Conservation (phyloP, 2,888 invertebrate genomes). For the Dusona sp. region DNA sequence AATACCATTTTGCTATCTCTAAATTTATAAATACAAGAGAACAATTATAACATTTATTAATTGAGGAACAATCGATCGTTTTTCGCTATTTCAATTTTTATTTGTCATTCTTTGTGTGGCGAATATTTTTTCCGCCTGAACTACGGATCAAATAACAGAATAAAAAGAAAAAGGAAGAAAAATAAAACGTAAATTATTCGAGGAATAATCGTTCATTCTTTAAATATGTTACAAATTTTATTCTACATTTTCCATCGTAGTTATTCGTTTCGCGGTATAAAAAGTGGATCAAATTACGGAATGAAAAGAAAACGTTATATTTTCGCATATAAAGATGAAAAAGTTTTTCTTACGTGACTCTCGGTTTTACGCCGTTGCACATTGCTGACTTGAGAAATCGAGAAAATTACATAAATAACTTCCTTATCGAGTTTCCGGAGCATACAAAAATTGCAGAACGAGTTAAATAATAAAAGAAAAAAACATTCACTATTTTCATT, state of each 20-base stretch:
- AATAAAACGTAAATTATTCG: neutral
- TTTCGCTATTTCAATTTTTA: neutral
- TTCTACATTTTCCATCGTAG: neutral
- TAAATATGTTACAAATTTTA: neutral
- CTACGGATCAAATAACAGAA: no score
- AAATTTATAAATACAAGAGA: neutral
- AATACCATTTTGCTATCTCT: neutral
- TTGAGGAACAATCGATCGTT: neutral
- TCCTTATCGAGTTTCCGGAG: conserved; percentile 53
- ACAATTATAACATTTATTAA: neutral
- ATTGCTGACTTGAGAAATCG: conserved; percentile 40
- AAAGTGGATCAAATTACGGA: neutral
- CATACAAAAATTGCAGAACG: conserved; percentile 22
- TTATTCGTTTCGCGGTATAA: neutral
- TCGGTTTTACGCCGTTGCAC: conserved; percentile 40
- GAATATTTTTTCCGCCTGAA: no score
- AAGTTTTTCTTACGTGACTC: conserved; percentile 33
- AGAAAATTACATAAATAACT: conserved; percentile 56
- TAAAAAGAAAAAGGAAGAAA: neutral
- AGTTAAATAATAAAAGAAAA: neutral
- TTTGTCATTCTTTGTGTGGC: no score
- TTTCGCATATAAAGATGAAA: neutral
- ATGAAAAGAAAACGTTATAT: neutral
- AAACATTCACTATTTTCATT: neutral
- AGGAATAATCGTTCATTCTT: neutral